phyloP scores from a whole-genome alignment of 2,888 invertebrate genomes.

The Diarsia rubi region DNA sequence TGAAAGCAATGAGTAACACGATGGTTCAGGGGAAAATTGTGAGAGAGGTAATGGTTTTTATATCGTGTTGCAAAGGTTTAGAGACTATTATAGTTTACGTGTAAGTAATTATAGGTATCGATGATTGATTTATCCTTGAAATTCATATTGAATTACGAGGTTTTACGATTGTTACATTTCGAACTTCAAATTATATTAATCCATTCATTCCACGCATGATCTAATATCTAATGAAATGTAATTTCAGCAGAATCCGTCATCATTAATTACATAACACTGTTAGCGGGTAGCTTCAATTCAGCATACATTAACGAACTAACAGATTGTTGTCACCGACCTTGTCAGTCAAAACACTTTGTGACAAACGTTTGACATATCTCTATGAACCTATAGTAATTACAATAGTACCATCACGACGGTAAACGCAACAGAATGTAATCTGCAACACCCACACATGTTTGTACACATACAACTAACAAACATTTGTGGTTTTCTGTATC shows the following conservation, averaged over 20 bases:
- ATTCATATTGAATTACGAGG: slow-evolving; percentile 23
- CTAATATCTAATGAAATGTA: background rate
- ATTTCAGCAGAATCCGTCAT: slow-evolving; percentile 24
- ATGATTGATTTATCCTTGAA: slow-evolving; percentile 16
- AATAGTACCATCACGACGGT: slow-evolving; percentile 69
- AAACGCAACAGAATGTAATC: slow-evolving; percentile 75
- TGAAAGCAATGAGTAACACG: slow-evolving; percentile 51
- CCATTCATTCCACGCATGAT: slow-evolving; percentile 9
- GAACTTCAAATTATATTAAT: slow-evolving; percentile 16
- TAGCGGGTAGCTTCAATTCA: slow-evolving; percentile 24
- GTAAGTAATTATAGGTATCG: slow-evolving; percentile 8
- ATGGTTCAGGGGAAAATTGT: slow-evolving; percentile 27
- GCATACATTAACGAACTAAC: slow-evolving; percentile 34
- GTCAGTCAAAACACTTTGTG: slow-evolving; percentile 47
- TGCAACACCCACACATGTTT: slow-evolving; percentile 76
- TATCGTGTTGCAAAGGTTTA: background rate
- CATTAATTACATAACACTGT: slow-evolving; percentile 29
- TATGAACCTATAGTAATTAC: slow-evolving; percentile 67
- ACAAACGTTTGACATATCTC: slow-evolving; percentile 59
- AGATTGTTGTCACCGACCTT: slow-evolving; percentile 58
- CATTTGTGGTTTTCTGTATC: slow-evolving; percentile 82
- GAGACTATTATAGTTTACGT: background rate
- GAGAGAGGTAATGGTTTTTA: slow-evolving; percentile 25
- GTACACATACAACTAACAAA: slow-evolving; percentile 67
- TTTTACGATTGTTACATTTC: slow-evolving; percentile 13